Percentiles rank a stretch among this genome's conserved stretches.
These are phyloP conservation scores for Liparis tanakae DNA, from an alignment of 2,797 vertebrate species.

Conservation along the genomic window DNA sequence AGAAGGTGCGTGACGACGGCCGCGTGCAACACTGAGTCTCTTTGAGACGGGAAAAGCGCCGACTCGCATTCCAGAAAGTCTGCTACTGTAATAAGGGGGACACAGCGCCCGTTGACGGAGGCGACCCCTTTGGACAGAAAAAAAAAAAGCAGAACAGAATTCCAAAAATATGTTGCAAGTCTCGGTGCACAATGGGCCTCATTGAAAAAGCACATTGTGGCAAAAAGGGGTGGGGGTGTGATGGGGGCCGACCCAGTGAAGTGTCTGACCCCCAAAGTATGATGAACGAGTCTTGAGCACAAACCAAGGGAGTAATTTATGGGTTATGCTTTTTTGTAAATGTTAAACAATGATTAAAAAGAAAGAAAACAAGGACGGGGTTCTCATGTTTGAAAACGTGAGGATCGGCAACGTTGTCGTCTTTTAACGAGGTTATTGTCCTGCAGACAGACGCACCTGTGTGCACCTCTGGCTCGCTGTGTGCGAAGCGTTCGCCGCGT, in stretches of 20 bases:
- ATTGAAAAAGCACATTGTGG: conserved; percentile 66
- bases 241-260: conserved; percentile 27
- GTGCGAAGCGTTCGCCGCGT: no score
- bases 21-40: conserved; percentile 64
- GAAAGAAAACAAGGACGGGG: neutral
- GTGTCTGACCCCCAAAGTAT: conserved; percentile 23
- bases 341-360: neutral
- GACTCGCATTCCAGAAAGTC: conserved; percentile 69
- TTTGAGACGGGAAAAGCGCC: conserved; percentile 60
- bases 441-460: neutral
- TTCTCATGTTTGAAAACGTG: neutral
- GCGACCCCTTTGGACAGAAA: conserved; percentile 49
- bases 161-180: conserved; percentile 75
- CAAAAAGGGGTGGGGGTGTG: conserved; percentile 16
- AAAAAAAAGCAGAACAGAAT: conserved; percentile 40
- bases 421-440: neutral
- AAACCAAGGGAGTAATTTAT: no score
- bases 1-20: conserved; percentile 63
- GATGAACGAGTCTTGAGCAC: conserved; percentile 26
- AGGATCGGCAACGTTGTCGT: neutral
- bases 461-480: neutral
- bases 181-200: conserved; percentile 66
- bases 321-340: neutral
- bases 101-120: conserved; percentile 61
- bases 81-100: conserved; percentile 68